Base-by-base conservation (phyloP, 2,888 invertebrate species). In the Hemicrepidius hirtus region DNA sequence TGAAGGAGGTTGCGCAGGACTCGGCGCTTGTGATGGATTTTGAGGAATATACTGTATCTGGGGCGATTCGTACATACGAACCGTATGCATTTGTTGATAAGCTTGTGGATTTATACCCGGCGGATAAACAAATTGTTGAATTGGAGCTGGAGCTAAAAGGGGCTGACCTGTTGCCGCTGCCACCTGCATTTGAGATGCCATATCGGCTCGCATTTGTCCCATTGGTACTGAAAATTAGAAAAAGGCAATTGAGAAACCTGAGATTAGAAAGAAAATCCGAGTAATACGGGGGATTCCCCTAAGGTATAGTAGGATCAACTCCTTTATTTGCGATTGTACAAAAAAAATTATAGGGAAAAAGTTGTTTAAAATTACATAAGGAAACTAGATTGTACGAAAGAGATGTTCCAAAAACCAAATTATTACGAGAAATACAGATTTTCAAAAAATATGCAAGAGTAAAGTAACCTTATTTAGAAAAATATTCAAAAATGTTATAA, bases 81-180 rank as follows among this genome's bases (percentile, higher is more conserved):
- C 89, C 89, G 91, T 86, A 81, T 87, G 84, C 82, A 84, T 80
- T 79, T 84, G 83, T 80, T 86, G 87, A 67, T 86, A 86, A 75
- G 87, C 86, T 24, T 84, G 84, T 35, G 87, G 85, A 66, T 86
- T 83, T 50, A 86, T 82, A 75, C 85, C 81, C 20, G 82, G 81
- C 10, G 85, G 85, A 62, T 83, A 84, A 62, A 85, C 85, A 35
- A 85, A 83, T 74, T 85, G 85, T 60, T 89, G 93, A 83, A 92
- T 93, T 10, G 95, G 94, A 18, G 93, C 94, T 20, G 95, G 93
- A 44, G 96, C 94, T 80, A 96, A 86, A 71, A 97, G 88, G 3
- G 96, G 96, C 85, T 95, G 96, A 0, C 96, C 96, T 41, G 95
- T 95, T 74, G 92, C 92, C 18, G 90, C 93, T 21, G 93, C 93